Evolutionary conservation across 2,113 vertebrate genomes (phyloP), one percentile per base, ranked within the genome.

Genomic region (Amphiprion ocellaris): DNA sequence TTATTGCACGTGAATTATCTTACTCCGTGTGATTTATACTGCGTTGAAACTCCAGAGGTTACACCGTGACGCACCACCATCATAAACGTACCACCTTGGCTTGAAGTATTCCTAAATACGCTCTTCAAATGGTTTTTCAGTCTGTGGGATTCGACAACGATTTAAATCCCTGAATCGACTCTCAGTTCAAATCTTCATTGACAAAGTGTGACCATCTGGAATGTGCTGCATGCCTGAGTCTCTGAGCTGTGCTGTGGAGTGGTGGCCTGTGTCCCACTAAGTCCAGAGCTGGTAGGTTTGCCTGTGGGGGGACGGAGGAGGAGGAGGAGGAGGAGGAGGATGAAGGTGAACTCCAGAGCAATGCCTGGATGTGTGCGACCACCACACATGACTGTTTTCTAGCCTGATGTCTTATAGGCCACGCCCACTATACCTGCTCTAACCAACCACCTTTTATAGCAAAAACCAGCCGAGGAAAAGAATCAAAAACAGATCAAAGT

Each of bases 1-100:
- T 96, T 96, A 97, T 96, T 99, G 98, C 98, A 99, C 98, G 98
- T 97, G 97, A 98, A 98, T 95, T 98, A 98, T 97, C 96, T 98
- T 98, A 99, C 95, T 98, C 97, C 97, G 97, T 97, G 97, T 98
- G 98, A 91, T 99, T 99, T 98, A 96, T 98, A 99, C 97, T 94
- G 78, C 90, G 77, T 89, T 79, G 69, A 91, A 82, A 84, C 83
- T 88, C 78, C 81, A 84, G 85, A 79, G 82, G 84, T 87, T 81
- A 81, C 83, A 75, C 81, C 77, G 30, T 74, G 64, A 87, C 24
- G 46, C 83, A 71, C 77, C 80, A 67, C 73, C 82, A 82, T 86
- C 85, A 56, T 84, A 74, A 84, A 86, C 75, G 41, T 56, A 79
- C 88, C 88, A 80, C 82, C 77, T 83, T 59, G 70, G 86, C 84